Evolutionary conservation across 2,888 invertebrate species (phyloP).

Genomic region (Fragum fragum): DNA sequence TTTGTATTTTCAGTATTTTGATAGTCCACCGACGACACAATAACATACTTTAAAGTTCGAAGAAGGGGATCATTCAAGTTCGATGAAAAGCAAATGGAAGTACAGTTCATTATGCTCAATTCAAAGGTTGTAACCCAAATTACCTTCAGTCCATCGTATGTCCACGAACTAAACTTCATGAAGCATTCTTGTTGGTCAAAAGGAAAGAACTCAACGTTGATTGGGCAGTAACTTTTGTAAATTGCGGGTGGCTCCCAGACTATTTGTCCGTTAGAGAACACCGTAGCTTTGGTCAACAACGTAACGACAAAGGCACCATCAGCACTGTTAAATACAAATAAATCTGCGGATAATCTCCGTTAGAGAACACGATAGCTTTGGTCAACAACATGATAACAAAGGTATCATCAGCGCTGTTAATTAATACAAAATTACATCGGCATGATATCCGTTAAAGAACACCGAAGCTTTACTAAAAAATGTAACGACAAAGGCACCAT

Average conservation of each 20-base stretch:
- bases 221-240: slow-evolving; percentile 92
- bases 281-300: slow-evolving; percentile 97
- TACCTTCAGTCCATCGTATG: slow-evolving; percentile 94
- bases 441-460: no score
- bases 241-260: slow-evolving; percentile 99
- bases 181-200: slow-evolving; percentile 99
- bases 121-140: slow-evolving; percentile 85
- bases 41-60: no score
- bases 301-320: slow-evolving; percentile 97
- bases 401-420: not conserved
- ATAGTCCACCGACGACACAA: no score
- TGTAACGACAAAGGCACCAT: no score
- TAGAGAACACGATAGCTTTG: not conserved
- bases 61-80: no score
- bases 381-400: not conserved
- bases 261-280: slow-evolving; percentile 96
- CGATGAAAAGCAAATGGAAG: no score
- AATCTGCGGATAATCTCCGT: no score
- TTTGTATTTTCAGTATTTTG: no score
- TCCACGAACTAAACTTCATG: slow-evolving; percentile 99
- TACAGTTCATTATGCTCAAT: no score
- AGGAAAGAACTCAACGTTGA: slow-evolving; percentile 98
- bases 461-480: no score
- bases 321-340: slow-evolving; percentile 92
- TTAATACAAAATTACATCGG: not conserved